phyloP scores from a whole-genome alignment of 2,888 invertebrate genomes.

The Ormyrus rosae region DNA sequence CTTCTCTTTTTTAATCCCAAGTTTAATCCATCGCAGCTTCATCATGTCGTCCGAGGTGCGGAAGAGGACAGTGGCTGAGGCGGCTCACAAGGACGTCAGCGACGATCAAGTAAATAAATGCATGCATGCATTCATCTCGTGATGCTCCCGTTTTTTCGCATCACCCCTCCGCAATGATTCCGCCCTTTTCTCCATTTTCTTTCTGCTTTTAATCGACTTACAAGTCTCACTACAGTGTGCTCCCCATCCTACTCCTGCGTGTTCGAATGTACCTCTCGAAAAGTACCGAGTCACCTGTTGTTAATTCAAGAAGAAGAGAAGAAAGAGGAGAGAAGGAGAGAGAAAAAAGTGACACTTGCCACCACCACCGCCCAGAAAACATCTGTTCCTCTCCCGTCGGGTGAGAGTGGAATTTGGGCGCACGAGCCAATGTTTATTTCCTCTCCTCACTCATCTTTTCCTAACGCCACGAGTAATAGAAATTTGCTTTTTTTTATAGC shows the following conservation, averaged over 20 bases:
- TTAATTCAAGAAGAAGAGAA: conserved; percentile 36
- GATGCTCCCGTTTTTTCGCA: neutral
- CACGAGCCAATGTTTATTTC: conserved; percentile 38
- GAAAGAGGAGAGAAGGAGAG: neutral
- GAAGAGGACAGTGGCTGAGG: conserved; percentile 69
- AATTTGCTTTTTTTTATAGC: neutral
- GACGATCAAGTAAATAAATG: conserved; percentile 69
- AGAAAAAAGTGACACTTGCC: conserved; percentile 26
- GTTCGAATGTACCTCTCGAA: neutral
- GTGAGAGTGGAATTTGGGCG: conserved; percentile 6
- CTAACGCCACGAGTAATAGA: neutral
- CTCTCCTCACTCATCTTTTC: neutral
- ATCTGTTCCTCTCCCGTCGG: conserved; percentile 19
- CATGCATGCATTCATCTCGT: neutral
- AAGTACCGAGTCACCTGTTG: conserved; percentile 51
- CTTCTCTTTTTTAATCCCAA: conserved; percentile 10
- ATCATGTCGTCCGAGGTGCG: conserved; percentile 71
- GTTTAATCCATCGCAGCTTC: conserved; percentile 77
- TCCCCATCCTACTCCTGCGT: no score
- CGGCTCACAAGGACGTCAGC: conserved; percentile 66
- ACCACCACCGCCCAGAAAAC: neutral
- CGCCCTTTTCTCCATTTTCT: neutral
- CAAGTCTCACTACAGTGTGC: no score
- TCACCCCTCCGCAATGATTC: neutral
- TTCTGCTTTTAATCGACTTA: neutral